phyloP scores from a whole-genome alignment of 2,113 vertebrate species.

The Petromus typicus region DNA sequence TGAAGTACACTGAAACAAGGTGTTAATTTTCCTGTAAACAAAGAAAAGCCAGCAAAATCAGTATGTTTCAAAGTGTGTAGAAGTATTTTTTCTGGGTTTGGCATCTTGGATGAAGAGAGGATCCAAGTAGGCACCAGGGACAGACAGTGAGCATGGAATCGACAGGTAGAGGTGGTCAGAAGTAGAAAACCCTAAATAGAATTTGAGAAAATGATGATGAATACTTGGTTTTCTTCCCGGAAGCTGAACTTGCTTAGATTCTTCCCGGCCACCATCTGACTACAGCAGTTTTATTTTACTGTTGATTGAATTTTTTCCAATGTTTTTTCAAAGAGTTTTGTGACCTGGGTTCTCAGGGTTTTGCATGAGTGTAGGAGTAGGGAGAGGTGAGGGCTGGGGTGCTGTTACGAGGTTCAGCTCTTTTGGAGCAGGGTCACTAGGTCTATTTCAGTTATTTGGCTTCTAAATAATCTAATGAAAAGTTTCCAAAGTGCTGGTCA shows the following conservation, averaged over 20 bases:
- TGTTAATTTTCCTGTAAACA: background rate
- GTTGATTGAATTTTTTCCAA: background rate
- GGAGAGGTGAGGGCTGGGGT: no score
- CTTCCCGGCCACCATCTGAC: background rate
- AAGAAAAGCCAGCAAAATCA: background rate
- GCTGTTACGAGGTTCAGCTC: background rate
- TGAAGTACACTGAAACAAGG: background rate
- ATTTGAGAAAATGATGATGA: slow-evolving; percentile 17
- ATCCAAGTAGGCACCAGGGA: slow-evolving; percentile 20
- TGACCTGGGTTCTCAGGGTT: background rate
- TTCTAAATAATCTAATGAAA: background rate
- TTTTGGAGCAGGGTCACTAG: background rate
- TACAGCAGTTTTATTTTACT: background rate
- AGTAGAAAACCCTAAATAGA: slow-evolving; percentile 44
- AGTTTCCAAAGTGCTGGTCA: background rate
- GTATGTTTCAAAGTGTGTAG: background rate
- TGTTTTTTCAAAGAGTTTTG: background rate
- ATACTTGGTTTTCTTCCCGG: background rate
- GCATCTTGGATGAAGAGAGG: slow-evolving; percentile 46
- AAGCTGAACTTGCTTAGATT: background rate
- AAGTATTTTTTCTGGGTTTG: background rate
- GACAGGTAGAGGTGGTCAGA: slow-evolving; percentile 8
- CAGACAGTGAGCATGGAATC: background rate
- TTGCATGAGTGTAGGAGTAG: accelerated
- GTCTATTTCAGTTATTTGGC: background rate